A percentile compares a stretch with the other conserved stretches of the same genome.
phyloP scores from a whole-genome alignment of 2,888 invertebrate genomes.

The Drosophila formosana region DNA sequence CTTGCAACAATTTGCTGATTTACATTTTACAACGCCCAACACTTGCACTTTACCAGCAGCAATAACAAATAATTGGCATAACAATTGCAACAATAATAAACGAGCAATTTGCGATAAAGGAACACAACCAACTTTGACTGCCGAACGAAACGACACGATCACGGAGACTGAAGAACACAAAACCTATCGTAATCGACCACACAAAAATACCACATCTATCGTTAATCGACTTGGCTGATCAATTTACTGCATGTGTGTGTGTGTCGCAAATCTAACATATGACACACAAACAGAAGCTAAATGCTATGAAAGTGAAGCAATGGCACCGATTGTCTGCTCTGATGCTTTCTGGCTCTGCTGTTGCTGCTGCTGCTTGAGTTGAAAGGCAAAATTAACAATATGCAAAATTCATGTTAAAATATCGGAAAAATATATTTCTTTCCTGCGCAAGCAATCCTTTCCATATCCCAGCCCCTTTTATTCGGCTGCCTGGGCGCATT shows the following conservation, averaged over 20 bases:
- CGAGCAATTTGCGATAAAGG: not conserved
- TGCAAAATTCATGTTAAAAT: constrained; percentile 83
- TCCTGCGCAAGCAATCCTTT: constrained; percentile 71
- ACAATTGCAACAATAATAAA: constrained; percentile 2
- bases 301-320: constrained; percentile 56
- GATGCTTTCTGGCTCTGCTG: not conserved
- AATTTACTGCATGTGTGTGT: not conserved
- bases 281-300: constrained; percentile 60
- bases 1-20: constrained; percentile 35
- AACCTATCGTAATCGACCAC: not conserved
- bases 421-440: constrained; percentile 81
- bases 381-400: constrained; percentile 82
- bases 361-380: constrained; percentile 49
- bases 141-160: not conserved
- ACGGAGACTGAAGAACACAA: not conserved
- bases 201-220: not conserved
- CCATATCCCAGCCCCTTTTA: constrained; percentile 40
- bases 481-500: constrained; percentile 59
- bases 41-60: constrained; percentile 21
- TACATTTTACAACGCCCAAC: constrained; percentile 34
- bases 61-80: constrained; percentile 15
- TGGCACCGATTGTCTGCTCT: not conserved
- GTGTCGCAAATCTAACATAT: constrained; percentile 39
- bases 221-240: not conserved
- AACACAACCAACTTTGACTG: not conserved